phyloP scores from a whole-genome alignment of 2,113 vertebrate genomes.

The Tylochromis polylepis region DNA sequence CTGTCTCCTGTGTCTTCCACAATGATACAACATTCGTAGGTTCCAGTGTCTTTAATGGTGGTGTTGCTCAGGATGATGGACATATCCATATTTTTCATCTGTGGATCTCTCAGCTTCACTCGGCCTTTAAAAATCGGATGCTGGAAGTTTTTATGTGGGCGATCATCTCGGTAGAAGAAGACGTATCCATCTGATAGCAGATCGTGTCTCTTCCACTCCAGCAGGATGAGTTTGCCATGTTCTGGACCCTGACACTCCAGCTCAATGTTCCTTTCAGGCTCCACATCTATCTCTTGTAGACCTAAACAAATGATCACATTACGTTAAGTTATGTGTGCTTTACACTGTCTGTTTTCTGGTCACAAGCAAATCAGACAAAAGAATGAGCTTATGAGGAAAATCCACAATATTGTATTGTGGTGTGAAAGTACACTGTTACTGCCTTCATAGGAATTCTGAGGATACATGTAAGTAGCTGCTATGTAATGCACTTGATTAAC shows the following conservation, averaged over 20 bases:
- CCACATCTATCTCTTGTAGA: not conserved
- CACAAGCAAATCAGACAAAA: not conserved
- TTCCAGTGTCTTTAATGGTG: too few relatives aligned
- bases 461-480: accelerated
- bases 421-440: not conserved
- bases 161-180: not conserved
- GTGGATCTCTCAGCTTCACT: not conserved
- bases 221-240: not conserved
- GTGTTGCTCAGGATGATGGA: too few relatives aligned
- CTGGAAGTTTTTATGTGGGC: not conserved
- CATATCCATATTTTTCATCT: not conserved
- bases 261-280: not conserved
- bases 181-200: not conserved
- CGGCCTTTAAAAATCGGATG: not conserved
- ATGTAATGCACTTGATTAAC: accelerated
- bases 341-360: not conserved
- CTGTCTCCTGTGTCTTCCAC: not conserved
- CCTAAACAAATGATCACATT: not conserved
- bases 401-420: accelerated
- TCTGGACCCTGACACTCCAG: not conserved
- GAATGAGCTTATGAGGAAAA: not conserved
- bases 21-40: accelerated
- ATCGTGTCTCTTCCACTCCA: not conserved
- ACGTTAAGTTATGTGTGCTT: not conserved
- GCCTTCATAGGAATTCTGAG: not conserved